Percentiles rank a stretch among this genome's conserved stretches.
Conservation (phyloP, 2,113 vertebrate species). For the Pangasianodon hypophthalmus region DNA sequence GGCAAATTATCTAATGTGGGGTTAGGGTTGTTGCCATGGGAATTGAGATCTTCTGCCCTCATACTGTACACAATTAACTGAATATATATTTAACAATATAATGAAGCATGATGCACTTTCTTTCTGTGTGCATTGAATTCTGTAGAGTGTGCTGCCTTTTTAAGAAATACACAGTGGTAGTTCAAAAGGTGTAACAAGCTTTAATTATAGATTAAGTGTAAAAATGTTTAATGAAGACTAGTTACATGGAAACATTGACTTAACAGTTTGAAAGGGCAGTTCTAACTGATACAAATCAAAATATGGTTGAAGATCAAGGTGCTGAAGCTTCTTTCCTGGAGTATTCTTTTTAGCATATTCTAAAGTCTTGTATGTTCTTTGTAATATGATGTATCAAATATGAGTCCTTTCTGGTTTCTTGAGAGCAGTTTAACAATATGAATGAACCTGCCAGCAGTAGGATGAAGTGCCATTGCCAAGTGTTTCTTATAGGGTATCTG, state of each 20-base stretch:
- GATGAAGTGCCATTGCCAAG: background rate
- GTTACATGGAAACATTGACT: background rate
- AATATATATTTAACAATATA: slow-evolving; percentile 29
- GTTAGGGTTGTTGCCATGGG: slow-evolving; percentile 3
- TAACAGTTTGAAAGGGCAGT: background rate
- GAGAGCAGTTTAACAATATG: background rate
- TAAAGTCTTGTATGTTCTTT: background rate
- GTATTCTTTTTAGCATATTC: background rate
- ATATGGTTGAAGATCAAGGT: background rate
- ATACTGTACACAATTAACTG: background rate
- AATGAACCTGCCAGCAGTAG: background rate
- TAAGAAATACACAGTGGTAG: background rate
- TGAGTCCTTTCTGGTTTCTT: background rate
- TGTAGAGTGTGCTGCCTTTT: slow-evolving; percentile 12
- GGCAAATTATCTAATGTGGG: background rate
- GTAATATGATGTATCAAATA: background rate
- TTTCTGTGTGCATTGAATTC: slow-evolving; percentile 2
- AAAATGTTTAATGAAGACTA: background rate
- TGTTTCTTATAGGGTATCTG: background rate
- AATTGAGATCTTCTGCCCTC: slow-evolving; percentile 17
- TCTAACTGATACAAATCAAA: background rate
- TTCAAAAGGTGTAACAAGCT: background rate
- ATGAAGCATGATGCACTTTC: background rate
- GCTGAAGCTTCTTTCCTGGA: background rate
- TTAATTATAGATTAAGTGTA: background rate